Conservation (phyloP, 2,888 invertebrate genomes). For the Trichogramma evanescens region DNA sequence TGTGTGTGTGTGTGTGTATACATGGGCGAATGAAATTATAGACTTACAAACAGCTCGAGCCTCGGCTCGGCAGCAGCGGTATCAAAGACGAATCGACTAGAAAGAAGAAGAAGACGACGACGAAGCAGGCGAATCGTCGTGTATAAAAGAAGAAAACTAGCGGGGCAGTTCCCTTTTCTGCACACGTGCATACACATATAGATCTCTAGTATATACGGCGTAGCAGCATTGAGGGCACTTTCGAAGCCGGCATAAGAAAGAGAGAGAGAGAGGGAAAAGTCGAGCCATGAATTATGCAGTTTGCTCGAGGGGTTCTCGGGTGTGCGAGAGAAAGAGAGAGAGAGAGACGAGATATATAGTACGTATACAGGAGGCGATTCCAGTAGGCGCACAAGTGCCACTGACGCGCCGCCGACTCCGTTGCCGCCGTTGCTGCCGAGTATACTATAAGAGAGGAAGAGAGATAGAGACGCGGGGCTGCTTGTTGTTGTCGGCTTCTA, state of each 20-base stretch:
- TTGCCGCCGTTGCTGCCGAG: too few species aligned
- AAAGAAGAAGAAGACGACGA: conserved; percentile 18
- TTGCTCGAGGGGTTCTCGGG: conserved; percentile 33
- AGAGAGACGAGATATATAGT: conserved; percentile 17
- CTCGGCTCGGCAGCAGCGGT: neutral
- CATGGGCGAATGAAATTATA: conserved; percentile 1
- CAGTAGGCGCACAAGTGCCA: too few species aligned
- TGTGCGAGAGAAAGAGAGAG: too few species aligned
- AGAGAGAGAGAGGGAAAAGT: conserved; percentile 23
- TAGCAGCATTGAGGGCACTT: conserved; percentile 14
- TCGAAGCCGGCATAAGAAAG: conserved; percentile 10
- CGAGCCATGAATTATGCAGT: conserved; percentile 46
- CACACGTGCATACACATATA: neutral
- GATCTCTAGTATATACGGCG: too few species aligned
- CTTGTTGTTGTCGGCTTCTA: too few species aligned
- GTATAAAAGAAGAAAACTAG: neutral
- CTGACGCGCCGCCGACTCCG: too few species aligned
- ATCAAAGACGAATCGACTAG: conserved; percentile 20
- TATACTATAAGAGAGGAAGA: neutral
- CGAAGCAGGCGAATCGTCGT: neutral
- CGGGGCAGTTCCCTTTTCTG: neutral
- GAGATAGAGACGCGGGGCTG: too few species aligned
- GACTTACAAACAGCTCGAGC: neutral
- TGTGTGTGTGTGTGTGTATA: neutral
- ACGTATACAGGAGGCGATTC: conserved; percentile 20